A percentile compares a stretch with the other conserved stretches of the same genome.
Evolutionary conservation across 2,888 invertebrate species (phyloP).

Genomic region (Philonicus albiceps): DNA sequence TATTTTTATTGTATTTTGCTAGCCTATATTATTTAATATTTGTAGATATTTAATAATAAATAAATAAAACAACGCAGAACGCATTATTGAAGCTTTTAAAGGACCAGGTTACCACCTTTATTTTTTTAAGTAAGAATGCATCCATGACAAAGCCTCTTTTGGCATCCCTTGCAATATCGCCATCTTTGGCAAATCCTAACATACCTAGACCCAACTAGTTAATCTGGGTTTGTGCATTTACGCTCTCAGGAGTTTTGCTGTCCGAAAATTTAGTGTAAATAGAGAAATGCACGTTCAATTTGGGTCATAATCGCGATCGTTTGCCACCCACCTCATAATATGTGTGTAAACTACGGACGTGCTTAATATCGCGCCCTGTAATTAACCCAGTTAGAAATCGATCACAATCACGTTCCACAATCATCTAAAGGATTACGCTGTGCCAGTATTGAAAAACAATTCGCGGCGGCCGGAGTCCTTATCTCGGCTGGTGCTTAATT

Average conservation of each 20-base stretch:
- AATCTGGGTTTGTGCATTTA: neutral
- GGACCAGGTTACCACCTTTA: too few species aligned
- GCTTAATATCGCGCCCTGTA: neutral
- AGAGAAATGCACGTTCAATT: neutral
- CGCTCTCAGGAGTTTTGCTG: neutral
- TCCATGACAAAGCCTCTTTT: neutral
- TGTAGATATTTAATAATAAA: too few species aligned
- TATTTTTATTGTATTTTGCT: too few species aligned
- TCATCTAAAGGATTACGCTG: neutral
- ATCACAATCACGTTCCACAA: conserved; percentile 5
- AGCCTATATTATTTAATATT: too few species aligned
- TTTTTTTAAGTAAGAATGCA: neutral
- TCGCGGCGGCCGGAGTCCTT: neutral
- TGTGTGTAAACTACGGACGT: neutral
- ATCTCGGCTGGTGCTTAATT: neutral
- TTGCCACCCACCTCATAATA: neutral
- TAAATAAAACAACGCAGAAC: too few species aligned
- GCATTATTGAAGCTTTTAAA: too few species aligned
- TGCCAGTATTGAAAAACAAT: neutral
- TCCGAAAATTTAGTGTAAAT: neutral
- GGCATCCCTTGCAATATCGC: neutral
- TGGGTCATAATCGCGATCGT: neutral
- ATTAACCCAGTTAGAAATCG: neutral
- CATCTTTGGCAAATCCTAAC: neutral
- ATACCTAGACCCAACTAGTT: neutral